Base-by-base conservation (phyloP, 2,888 invertebrate genomes). In the Ommatoiulus sabulosus region DNA sequence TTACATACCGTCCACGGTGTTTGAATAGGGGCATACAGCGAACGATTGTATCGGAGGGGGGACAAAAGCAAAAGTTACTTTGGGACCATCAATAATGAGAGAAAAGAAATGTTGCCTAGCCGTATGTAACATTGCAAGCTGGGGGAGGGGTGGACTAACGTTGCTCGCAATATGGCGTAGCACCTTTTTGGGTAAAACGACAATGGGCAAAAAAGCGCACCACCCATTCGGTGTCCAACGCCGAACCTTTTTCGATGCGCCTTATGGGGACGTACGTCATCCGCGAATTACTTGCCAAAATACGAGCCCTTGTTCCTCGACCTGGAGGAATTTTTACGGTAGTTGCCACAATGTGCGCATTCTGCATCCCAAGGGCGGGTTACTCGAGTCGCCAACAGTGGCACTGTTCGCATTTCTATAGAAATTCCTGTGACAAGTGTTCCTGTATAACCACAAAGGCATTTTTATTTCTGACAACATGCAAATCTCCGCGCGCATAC, bases 31-130 rank as follows among this genome's bases (percentile, higher is more conserved):
- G 15, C 52, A 15, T 17, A 15, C 52, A 52, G 52, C 15, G 52
- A 15, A 52, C 52, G 52, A 52, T 52, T 52, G 52, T 52, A 52
- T 52, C 15, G 52, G 15, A 52, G 52, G 52, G 52, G 35, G 52
- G 52, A 52, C 52, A 52, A 52, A 52, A 52, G 52, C 52, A 52
- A 52, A 52, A 52, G 52, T 52, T 52, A 52, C 52, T 52, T 52
- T 17, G 52, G 52, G 52, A 52, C 52, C 52, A 52, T 52, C 52
- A 52, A 52, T 52, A 52, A 52, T 52, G 52, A 52, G 52, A 52
- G 52, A 52, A 52, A 52, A 52, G 52, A 52, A 52, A 52, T 15
- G 52, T 52, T 52, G 52, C 15, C 15, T 10, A 2, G 52, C 52
- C 52, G 15, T 52, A 52, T 2, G 52, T 52, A 52, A 52, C 52